Conservation (phyloP, 2,797 vertebrate genomes). For the Peromyscus aztecus region DNA sequence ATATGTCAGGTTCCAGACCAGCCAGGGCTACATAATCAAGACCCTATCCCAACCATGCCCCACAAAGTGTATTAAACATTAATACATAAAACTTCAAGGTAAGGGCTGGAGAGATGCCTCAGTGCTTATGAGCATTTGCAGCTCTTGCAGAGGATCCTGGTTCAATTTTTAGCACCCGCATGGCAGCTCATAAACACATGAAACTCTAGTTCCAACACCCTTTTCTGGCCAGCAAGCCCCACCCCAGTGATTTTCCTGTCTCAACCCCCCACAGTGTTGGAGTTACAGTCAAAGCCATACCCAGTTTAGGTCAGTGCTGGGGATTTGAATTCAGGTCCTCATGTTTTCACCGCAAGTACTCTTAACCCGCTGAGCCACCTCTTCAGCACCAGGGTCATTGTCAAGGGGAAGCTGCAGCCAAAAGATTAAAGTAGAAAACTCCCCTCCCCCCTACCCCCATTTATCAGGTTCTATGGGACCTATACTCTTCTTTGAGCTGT, state of each 20-base stretch:
- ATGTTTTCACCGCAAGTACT: background rate
- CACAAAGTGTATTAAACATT: background rate
- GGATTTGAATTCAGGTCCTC: background rate
- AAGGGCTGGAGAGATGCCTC: background rate
- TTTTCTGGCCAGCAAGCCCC: background rate
- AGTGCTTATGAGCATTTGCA: background rate
- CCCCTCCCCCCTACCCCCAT: background rate
- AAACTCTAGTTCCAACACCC: background rate
- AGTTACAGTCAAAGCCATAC: background rate
- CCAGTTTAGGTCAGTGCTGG: background rate
- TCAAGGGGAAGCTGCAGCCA: background rate
- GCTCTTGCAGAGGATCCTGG: background rate
- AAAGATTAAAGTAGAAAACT: conserved; percentile 51
- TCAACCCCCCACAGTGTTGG: background rate
- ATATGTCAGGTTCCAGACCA: background rate
- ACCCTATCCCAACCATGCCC: background rate
- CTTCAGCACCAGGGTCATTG: background rate
- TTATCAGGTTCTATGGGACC: background rate
- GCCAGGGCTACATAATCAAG: background rate
- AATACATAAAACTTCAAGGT: background rate
- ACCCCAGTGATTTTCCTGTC: background rate
- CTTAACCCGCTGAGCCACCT: background rate
- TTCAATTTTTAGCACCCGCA: background rate
- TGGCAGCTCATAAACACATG: background rate
- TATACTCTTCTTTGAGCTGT: conserved; percentile 29